Conservation (phyloP, 2,888 invertebrate genomes). For the Suillia variegata region DNA sequence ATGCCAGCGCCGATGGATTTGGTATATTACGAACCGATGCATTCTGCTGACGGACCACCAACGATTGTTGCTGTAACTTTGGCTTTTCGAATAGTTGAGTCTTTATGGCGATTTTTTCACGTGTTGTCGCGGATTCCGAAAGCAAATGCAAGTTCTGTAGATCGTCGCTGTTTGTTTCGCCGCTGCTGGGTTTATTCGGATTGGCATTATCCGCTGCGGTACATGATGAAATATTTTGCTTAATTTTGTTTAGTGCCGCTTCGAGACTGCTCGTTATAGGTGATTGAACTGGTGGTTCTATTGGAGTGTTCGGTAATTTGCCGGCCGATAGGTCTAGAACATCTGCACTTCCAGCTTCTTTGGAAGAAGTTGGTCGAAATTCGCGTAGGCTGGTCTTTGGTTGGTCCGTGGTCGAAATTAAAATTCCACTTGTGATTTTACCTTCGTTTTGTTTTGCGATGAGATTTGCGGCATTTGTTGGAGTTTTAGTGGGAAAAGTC, state of each 20-base stretch:
- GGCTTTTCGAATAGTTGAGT: constrained; percentile 61
- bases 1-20: constrained; percentile 67
- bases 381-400: constrained; percentile 49
- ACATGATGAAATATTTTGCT: constrained; percentile 54
- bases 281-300: constrained; percentile 12
- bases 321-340: constrained; percentile 64
- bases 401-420: constrained; percentile 31
- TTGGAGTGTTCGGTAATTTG: constrained; percentile 25
- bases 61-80: constrained; percentile 44
- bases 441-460: background rate
- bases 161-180: constrained; percentile 40
- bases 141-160: constrained; percentile 67
- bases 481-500: constrained; percentile 38
- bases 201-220: constrained; percentile 29
- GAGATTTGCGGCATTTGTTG: constrained; percentile 27
- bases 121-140: constrained; percentile 57
- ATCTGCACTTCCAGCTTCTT: constrained; percentile 62
- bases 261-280: constrained; percentile 45
- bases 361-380: constrained; percentile 51
- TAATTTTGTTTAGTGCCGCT: constrained; percentile 58
- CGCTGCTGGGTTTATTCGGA: constrained; percentile 8
- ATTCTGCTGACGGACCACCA: constrained; percentile 62
- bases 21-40: constrained; percentile 70
- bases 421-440: constrained; percentile 35
- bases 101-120: constrained; percentile 58